Evolutionary conservation across 2,888 invertebrate genomes (phyloP).

Genomic region (Ametastegia equiseti): DNA sequence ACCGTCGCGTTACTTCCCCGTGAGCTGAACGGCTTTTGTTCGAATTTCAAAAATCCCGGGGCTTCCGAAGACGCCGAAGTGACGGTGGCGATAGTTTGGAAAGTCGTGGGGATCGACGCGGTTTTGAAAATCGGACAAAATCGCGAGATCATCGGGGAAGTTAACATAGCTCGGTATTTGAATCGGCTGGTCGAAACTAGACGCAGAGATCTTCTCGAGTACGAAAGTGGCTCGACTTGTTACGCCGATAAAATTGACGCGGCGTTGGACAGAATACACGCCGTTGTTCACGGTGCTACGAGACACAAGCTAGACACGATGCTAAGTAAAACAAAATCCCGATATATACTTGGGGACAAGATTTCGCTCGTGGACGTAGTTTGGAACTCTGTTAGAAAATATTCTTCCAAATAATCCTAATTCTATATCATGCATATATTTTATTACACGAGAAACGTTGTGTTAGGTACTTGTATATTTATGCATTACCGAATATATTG

Average conservation of each 20-base stretch:
- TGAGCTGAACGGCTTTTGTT: constrained; percentile 61
- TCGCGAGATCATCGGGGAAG: constrained; percentile 66
- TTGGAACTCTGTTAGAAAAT: constrained; percentile 28
- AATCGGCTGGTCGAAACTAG: constrained; percentile 69
- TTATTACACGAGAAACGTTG: background rate
- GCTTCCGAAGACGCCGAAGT: constrained; percentile 54
- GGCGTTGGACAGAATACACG: constrained; percentile 65
- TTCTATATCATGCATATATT: background rate
- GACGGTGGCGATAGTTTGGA: constrained; percentile 68
- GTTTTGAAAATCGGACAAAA: constrained; percentile 59
- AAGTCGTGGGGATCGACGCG: constrained; percentile 65
- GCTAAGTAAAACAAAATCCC: constrained; percentile 53
- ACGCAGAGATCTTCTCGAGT: constrained; percentile 62
- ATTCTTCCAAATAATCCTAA: background rate
- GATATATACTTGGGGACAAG: constrained; percentile 63
- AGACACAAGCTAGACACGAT: constrained; percentile 36
- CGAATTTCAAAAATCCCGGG: constrained; percentile 51
- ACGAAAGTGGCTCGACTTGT: constrained; percentile 65
- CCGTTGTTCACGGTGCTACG: constrained; percentile 48
- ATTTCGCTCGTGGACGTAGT: constrained; percentile 69
- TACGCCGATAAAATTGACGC: constrained; percentile 69
- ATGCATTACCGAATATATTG: background rate
- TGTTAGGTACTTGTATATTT: no score
- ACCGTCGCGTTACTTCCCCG: constrained; percentile 56
- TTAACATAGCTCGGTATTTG: constrained; percentile 72